Base-by-base conservation (phyloP, 2,113 vertebrate species). In the Pandion haliaetus region DNA sequence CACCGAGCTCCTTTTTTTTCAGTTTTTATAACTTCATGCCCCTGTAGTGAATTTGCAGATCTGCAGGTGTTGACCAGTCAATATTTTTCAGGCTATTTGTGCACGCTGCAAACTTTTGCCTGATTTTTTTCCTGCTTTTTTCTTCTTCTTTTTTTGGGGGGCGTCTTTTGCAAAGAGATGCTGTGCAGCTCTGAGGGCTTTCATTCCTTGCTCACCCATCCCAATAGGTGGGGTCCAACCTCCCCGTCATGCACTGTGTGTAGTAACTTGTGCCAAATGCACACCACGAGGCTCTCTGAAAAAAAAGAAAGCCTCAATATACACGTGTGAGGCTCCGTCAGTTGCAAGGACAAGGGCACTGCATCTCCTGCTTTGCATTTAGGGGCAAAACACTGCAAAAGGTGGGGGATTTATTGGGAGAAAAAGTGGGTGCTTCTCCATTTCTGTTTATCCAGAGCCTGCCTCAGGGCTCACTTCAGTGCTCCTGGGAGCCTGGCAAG, bases 221-320 rank as follows among this genome's bases (percentile, higher is more conserved):
- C 19, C 4, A 32, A 5, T 29, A 25, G 12, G 9, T 1, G 1
- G 9, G 21, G 45, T 74, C 26, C 3, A 0, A 16, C 42, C 44
- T 58, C 5, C 23, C 7, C 2, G 1, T 61, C 26, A 29, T 8
- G 16, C 21, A 4, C 23, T 5, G 12, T 38, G 28, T 44, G 18
- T 58, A 40, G 25, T 63, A 42, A 58, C 49, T 76, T 86, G 31
- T 70, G 55, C 44, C 50, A 70, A 58, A 69, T 16, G 26, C 40
- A 42, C 6, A 42, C 24, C 45, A 26, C 0, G 0, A 61, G 63
- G 19, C 5, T 8, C 16, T 65, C 11, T 18, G 1, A 42, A 24
- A 63, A 47, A 42, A 72, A 49, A 50, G 17, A 47, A 28, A 31
- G 10, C 21, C 21, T 74, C 34, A 17, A 3, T 34, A 58, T 36